These are phyloP conservation scores for Knipowitschia caucasica DNA, from an alignment of 2,797 vertebrate genomes.

Conservation along the genomic window DNA sequence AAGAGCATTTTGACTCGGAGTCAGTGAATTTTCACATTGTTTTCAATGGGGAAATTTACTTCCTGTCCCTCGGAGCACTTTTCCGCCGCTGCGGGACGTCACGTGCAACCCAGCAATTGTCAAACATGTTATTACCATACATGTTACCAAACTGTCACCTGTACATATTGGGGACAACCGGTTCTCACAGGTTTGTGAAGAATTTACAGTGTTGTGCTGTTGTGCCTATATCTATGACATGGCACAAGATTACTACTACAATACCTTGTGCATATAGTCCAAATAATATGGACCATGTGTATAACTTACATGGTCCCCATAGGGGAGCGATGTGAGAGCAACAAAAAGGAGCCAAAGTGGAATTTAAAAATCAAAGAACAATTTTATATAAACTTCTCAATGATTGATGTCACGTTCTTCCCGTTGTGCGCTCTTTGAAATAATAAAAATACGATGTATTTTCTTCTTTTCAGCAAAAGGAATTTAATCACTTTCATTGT, in stretches of 20 bases:
- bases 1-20: too few relatives aligned
- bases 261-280: slow-evolving; percentile 11
- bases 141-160: too few relatives aligned
- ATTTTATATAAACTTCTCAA: slow-evolving; percentile 37
- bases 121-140: too few relatives aligned
- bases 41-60: too few relatives aligned
- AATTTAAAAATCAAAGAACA: slow-evolving; percentile 25
- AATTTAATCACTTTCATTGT: slow-evolving; percentile 45
- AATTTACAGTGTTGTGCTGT: too few relatives aligned
- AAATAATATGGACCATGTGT: slow-evolving; percentile 25
- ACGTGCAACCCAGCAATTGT: too few relatives aligned
- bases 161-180: too few relatives aligned
- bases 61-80: too few relatives aligned
- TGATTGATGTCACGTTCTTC: slow-evolving; percentile 36
- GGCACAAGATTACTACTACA: slow-evolving; percentile 19
- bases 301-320: slow-evolving; percentile 20
- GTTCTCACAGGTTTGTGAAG: too few relatives aligned
- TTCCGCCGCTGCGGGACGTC: too few relatives aligned
- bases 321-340: slow-evolving; percentile 7
- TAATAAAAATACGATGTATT: slow-evolving; percentile 23
- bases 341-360: slow-evolving; percentile 11
- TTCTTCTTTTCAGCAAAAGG: slow-evolving; percentile 18
- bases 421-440: slow-evolving; percentile 29
- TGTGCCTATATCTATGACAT: too few relatives aligned
- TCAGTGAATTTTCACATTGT: too few relatives aligned